Percentiles rank a stretch among this genome's conserved stretches.
phyloP scores from a whole-genome alignment of 1,140 invertebrate genomes.

The Drosophila aff. region DNA sequence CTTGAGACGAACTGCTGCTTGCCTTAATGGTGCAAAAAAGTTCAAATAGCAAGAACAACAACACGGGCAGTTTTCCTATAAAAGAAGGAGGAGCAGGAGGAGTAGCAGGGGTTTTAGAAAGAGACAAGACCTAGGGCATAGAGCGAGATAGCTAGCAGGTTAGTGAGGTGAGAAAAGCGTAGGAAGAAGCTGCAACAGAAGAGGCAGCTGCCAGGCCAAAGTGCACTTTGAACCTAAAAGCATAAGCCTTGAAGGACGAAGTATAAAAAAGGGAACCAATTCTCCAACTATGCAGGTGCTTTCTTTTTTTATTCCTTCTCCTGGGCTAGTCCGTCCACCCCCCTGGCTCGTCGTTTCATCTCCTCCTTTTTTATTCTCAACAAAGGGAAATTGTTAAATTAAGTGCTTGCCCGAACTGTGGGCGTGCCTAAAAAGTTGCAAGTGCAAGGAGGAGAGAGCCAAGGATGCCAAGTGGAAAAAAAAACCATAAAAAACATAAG shows the following conservation, averaged over 20 bases:
- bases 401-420: conserved; percentile 60
- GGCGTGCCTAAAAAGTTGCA: conserved; percentile 56
- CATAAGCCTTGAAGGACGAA: conserved; percentile 63
- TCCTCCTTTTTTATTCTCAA: conserved; percentile 8
- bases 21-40: conserved; percentile 69
- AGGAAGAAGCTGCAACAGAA: conserved; percentile 18
- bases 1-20: conserved; percentile 71
- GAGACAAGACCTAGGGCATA: background rate
- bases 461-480: background rate
- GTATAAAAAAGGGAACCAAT: conserved; percentile 17
- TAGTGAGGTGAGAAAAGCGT: conserved; percentile 35
- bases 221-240: conserved; percentile 79
- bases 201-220: conserved; percentile 66
- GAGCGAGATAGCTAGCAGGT: conserved; percentile 1
- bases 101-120: background rate
- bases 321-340: background rate
- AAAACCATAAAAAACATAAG: conserved; percentile 12
- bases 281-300: conserved; percentile 26
- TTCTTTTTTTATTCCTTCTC: background rate
- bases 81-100: conserved; percentile 25
- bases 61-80: conserved; percentile 38
- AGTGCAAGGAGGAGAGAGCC: conserved; percentile 36
- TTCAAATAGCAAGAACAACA: conserved; percentile 26
- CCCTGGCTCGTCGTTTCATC: too few relatives aligned
- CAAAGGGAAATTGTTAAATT: conserved; percentile 77